Evolutionary conservation across 2,888 invertebrate species (phyloP).

Genomic region (Watsonalla binaria): DNA sequence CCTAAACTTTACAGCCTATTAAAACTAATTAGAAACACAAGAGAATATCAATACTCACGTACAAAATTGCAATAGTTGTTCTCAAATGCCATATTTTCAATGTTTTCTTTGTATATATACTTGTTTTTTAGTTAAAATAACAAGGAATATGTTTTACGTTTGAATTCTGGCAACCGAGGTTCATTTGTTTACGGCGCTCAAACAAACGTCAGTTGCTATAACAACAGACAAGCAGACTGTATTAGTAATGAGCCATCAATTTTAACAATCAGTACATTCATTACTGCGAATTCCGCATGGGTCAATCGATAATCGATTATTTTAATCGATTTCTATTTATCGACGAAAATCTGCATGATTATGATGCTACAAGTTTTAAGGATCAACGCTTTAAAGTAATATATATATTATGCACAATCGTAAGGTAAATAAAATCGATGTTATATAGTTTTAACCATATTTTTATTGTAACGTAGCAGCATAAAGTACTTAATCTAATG

Average conservation of each 20-base stretch:
- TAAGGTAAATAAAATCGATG: too few species aligned
- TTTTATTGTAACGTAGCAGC: too few species aligned
- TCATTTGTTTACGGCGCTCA: conserved; percentile 72
- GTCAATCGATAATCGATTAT: too few species aligned
- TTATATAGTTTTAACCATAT: too few species aligned
- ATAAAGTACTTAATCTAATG: too few species aligned
- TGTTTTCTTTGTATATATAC: conserved; percentile 19
- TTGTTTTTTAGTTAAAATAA: conserved; percentile 27
- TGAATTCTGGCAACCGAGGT: conserved; percentile 46
- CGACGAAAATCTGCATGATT: too few species aligned
- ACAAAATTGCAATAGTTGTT: conserved; percentile 32
- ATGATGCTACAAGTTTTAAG: too few species aligned
- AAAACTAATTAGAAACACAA: conserved; percentile 1
- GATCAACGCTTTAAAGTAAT: too few species aligned
- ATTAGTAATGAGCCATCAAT: conserved; percentile 38
- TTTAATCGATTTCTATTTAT: too few species aligned
- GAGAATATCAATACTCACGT: conserved; percentile 37
- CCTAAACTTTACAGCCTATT: conserved; percentile 9
- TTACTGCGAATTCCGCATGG: too few species aligned
- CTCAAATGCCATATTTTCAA: conserved; percentile 41
- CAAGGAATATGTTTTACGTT: conserved; percentile 41
- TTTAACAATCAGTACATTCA: conserved; percentile 2
- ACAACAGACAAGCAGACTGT: conserved; percentile 52
- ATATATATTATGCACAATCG: too few species aligned
- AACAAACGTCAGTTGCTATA: conserved; percentile 62